Evolutionary conservation across 2,888 invertebrate species (phyloP), one percentile per base, ranked within the genome.

Genomic region (Apotomis turbidana): DNA sequence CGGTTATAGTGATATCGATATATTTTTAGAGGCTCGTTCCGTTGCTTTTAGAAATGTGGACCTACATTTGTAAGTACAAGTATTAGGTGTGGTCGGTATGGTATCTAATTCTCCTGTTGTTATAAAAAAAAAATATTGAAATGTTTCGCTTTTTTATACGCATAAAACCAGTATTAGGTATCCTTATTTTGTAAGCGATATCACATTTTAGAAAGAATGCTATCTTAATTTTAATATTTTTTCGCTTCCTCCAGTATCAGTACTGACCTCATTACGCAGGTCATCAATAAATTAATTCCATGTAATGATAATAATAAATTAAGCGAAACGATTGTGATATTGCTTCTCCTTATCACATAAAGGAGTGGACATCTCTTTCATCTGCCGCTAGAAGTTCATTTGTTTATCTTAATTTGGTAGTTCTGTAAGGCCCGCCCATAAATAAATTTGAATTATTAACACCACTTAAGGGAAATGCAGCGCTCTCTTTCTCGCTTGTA

Each of bases 321-420:
- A 66, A 70, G 70, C 70, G 70, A 69, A 73, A 61, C 55, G 64
- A 54, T 70, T 60, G 54, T 68, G 46, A 64, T 72, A 54, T 69
- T 62, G 55, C 64, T 15, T 62, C 55, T 54, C 52, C 74, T 80
- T 78, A 79, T 79, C 78, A 75, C 63, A 74, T 64, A 57, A 60
- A 60, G 49, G 44, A 52, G 52, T 68, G 68, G 73, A 60, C 64
- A 74, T 68, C 67, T 58, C 63, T 73, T 74, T 74, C 64, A 74
- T 68, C 49, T 55, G 51, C 64, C 74, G 70, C 69, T 54, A 41
- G 27, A 69, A 70, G 69, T 72, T 71, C 58, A 71, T 74, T 74
- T 74, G 73, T 74, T 73, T 74, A 74, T 74, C 72, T 74, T 62
- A 74, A 74, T 70, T 67, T 69, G 63, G 72, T 72, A 62, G 51